A percentile compares a stretch with the other conserved stretches of the same genome.
phyloP scores from a whole-genome alignment of 1,140 invertebrate genomes.

The Drosophila baimaii region DNA sequence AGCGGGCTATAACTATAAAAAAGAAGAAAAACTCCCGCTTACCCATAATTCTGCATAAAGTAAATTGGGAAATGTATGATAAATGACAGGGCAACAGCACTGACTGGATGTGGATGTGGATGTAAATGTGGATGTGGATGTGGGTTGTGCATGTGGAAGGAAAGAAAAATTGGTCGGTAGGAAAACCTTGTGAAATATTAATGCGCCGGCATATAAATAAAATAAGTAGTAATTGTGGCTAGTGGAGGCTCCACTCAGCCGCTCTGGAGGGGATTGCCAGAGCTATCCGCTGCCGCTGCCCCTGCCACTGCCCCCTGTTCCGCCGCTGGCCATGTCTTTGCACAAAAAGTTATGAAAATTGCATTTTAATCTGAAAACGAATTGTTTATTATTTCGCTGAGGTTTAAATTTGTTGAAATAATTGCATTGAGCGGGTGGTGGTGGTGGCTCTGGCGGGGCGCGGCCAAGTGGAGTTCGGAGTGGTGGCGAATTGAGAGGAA shows the following conservation, averaged over 20 bases:
- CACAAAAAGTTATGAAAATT: conserved; percentile 82
- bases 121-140: neutral
- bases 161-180: conserved; percentile 59
- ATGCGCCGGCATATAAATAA: conserved; percentile 81
- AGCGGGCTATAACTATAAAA: conserved; percentile 61
- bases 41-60: conserved; percentile 50
- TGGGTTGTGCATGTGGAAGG: conserved; percentile 21
- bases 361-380: conserved; percentile 83
- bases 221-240: conserved; percentile 80
- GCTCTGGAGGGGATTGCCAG: conserved; percentile 11
- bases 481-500: conserved; percentile 60
- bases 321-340: conserved; percentile 56
- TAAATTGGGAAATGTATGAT: conserved; percentile 70
- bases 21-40: conserved; percentile 8
- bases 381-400: conserved; percentile 83
- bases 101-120: conserved; percentile 7
- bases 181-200: conserved; percentile 77
- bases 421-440: conserved; percentile 65
- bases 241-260: conserved; percentile 38
- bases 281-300: conserved; percentile 6
- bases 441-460: neutral
- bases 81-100: conserved; percentile 50
- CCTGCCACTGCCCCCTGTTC: neutral
- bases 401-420: conserved; percentile 83
- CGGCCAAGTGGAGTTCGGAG: neutral